A percentile compares a stretch with the other conserved stretches of the same genome.
Conservation (phyloP, 2,797 vertebrate genomes). For the Sebastes reedi region DNA sequence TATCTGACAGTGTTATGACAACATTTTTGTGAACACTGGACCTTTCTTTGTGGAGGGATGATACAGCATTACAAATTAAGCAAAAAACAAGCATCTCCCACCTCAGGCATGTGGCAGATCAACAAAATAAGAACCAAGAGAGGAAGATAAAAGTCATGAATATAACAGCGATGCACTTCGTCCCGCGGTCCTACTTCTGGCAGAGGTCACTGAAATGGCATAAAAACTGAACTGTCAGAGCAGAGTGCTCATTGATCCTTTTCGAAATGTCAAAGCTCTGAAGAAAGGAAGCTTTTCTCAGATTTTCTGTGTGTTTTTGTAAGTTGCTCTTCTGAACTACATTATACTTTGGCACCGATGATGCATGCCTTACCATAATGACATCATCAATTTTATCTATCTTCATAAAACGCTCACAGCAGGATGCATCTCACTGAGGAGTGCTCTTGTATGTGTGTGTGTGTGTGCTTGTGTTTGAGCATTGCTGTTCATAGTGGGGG, state of each 20-base stretch:
- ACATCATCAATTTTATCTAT: conserved; percentile 14
- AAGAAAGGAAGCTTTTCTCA: not conserved
- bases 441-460: not conserved
- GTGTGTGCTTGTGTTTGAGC: not conserved
- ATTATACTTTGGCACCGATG: not conserved
- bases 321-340: not conserved
- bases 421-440: not conserved
- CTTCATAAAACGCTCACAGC: conserved; percentile 8
- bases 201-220: conserved; percentile 29
- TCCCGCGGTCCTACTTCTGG: not conserved
- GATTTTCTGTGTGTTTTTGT: not conserved
- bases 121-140: conserved; percentile 25
- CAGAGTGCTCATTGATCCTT: conserved; percentile 42
- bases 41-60: not conserved
- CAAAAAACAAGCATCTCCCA: conserved; percentile 32
- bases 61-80: conserved; percentile 8
- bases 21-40: conserved; percentile 22
- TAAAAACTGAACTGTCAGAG: conserved; percentile 24
- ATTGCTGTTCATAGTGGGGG: not conserved
- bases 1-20: conserved; percentile 52
- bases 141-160: conserved; percentile 13
- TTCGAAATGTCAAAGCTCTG: conserved; percentile 22
- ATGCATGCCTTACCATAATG: not conserved
- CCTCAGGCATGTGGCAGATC: conserved; percentile 65
- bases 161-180: not conserved